Evolutionary conservation across 2,113 vertebrate species (phyloP).

Genomic region (Sphyrna mokarran): DNA sequence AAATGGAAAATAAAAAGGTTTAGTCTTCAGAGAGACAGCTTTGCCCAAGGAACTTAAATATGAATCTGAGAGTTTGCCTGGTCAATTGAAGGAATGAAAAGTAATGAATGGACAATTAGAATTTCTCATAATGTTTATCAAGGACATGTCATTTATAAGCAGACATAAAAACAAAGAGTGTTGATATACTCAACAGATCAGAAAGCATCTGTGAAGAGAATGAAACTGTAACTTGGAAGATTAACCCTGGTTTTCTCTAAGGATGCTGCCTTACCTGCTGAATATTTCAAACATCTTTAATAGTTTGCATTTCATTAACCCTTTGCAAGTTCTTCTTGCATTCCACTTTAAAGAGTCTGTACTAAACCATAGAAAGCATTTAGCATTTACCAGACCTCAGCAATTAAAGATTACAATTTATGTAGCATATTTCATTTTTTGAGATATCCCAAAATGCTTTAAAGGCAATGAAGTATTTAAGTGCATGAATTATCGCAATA

Average conservation of each 20-base stretch:
- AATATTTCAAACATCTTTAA: too few relatives aligned
- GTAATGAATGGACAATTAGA: neutral
- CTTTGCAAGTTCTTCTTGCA: neutral
- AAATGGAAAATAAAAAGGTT: neutral
- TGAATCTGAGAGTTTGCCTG: neutral
- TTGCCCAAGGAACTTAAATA: neutral
- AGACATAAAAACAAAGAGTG: too few relatives aligned
- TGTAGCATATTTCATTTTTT: neutral
- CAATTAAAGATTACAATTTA: neutral
- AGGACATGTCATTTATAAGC: neutral
- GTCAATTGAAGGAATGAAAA: neutral
- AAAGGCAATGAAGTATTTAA: neutral
- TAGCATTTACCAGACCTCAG: neutral
- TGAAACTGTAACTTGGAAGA: too few relatives aligned
- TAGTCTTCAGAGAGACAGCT: neutral
- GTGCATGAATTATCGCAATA: neutral
- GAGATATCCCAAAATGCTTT: neutral
- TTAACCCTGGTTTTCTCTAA: too few relatives aligned
- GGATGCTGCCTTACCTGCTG: too few relatives aligned
- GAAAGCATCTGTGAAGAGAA: too few relatives aligned
- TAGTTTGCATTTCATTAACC: too few relatives aligned
- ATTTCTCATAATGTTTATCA: neutral
- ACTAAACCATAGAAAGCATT: neutral
- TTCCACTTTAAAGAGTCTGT: neutral
- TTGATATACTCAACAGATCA: too few relatives aligned